Evolutionary conservation across 2,888 invertebrate species (phyloP), one percentile per base, ranked within the genome.

Genomic region (Caenorhabditis panamensis): DNA sequence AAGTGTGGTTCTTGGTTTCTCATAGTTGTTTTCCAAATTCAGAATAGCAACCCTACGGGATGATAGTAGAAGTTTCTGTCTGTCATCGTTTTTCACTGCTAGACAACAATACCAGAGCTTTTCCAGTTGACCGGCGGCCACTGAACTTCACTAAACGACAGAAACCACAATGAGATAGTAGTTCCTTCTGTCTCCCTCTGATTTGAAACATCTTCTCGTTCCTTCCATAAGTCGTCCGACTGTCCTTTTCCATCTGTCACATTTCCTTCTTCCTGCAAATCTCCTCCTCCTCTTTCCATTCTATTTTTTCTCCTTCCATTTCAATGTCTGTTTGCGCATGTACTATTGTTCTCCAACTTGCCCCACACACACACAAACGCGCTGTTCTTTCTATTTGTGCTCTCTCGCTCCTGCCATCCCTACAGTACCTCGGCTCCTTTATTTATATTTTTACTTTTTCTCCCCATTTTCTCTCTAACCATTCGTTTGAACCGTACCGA

Each of bases 261-360:
- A 9, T 16, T 8, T 44, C 31, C 56, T 56, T 41, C 13, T 41
- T 41, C 41, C 20, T 36, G 4, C 9, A 31, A 16, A n/a, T n/a
- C n/a, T n/a, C n/a, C n/a, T n/a, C n/a, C n/a, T n/a, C n/a, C n/a
- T n/a, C n/a, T n/a, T n/a, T n/a, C n/a, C 31, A 31, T 31, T 37
- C 37, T 20, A 1, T 20, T 36, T 9, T n/a, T 37, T 13, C 36
- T 44, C 22, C 47, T 36, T 24, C 26, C 11, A 28, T 13, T 53
- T 16, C 53, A 5, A 6, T 8, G 3, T 16, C 37, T 76, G 44
- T 76, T 76, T 73, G 73, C 73, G 58, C 73, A 66, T 73, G 73
- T 73, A 73, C 73, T 73, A 73, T 73, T 73, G 66, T 72, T 72
- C 64, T 58, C 66, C 73, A 59, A 51, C 58, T 53, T 66, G 73